Evolutionary conservation across 2,888 invertebrate species (phyloP).

Genomic region (Rambutsinella grinnellia): DNA sequence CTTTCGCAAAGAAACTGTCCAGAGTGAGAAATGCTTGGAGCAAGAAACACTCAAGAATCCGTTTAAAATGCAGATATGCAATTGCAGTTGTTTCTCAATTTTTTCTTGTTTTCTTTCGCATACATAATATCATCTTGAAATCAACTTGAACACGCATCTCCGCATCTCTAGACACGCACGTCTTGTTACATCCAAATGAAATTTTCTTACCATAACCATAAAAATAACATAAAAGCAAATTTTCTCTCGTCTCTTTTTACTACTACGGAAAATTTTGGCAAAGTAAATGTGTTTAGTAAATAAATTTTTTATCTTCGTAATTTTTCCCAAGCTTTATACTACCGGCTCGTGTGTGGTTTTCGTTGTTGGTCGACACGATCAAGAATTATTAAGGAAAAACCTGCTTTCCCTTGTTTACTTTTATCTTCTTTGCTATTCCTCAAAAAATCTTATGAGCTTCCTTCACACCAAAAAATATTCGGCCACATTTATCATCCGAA

Average conservation of each 20-base stretch:
- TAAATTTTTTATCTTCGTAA: background rate
- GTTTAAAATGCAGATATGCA: no score
- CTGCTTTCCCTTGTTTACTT: slow-evolving; percentile 22
- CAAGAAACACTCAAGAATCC: no score
- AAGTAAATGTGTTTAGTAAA: background rate
- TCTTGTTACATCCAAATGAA: background rate
- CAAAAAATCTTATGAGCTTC: background rate
- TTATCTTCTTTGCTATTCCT: slow-evolving; percentile 7
- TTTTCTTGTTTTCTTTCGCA: no score
- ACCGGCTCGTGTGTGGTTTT: background rate
- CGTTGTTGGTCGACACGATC: slow-evolving; percentile 17
- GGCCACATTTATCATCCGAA: background rate
- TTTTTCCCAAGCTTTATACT: background rate
- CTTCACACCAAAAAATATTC: no score
- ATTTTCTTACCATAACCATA: background rate
- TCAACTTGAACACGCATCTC: background rate
- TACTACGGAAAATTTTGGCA: background rate
- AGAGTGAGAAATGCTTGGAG: no score
- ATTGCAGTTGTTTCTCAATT: no score
- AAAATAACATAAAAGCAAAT: background rate
- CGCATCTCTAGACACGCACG: background rate
- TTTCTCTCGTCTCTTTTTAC: no score
- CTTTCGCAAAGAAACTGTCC: no score
- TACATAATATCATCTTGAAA: background rate
- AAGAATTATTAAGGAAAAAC: slow-evolving; percentile 19